Evolutionary conservation across 2,797 vertebrate species (phyloP).

Genomic region (Anisognathus igniventris): DNA sequence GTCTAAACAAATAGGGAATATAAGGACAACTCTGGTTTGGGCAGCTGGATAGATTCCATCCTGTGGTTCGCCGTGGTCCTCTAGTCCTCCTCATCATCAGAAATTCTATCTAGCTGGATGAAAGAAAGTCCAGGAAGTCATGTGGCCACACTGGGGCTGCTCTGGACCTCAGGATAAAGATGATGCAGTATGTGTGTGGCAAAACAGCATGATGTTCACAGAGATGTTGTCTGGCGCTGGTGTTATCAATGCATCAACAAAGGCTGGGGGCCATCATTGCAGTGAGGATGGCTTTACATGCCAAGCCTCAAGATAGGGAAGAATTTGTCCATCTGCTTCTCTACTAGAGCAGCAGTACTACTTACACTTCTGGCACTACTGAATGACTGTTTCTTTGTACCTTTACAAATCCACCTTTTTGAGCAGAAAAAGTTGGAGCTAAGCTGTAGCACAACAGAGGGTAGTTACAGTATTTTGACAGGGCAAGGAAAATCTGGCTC

Average conservation of each 20-base stretch:
- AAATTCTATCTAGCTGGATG: neutral
- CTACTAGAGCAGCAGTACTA: neutral
- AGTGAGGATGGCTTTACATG: neutral
- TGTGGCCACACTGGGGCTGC: neutral
- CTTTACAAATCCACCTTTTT: neutral
- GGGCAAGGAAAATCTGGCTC: neutral
- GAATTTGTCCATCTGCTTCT: neutral
- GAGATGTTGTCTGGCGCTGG: neutral
- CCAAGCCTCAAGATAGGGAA: neutral
- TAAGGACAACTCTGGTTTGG: neutral
- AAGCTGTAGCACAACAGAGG: neutral
- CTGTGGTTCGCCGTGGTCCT: neutral
- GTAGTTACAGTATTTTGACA: neutral
- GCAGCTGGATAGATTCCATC: neutral
- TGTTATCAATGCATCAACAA: neutral
- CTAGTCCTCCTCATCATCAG: accelerated
- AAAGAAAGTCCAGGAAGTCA: neutral
- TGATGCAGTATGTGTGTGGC: neutral
- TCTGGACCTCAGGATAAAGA: neutral
- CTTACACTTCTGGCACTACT: neutral
- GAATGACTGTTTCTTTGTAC: neutral
- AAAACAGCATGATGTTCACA: neutral
- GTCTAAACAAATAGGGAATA: neutral
- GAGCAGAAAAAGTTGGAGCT: neutral
- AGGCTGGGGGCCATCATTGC: neutral